Base-by-base conservation (phyloP, 2,113 vertebrate species). In the Microcebus murinus region DNA sequence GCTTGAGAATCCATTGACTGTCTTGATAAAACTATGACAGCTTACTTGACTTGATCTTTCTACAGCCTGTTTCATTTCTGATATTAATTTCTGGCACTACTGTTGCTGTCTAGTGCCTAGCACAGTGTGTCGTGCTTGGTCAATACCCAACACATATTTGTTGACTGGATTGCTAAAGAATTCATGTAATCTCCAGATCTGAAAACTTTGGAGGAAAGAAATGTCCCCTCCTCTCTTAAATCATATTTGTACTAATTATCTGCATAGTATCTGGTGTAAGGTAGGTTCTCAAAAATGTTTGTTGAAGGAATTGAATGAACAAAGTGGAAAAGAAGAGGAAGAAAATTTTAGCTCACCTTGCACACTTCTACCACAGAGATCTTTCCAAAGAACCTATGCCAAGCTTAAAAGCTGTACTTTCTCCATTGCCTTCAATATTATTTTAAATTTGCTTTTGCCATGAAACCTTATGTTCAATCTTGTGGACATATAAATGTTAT, bases 131-230 rank as follows among this genome's bases (percentile, higher is more conserved):
- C 2, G 20, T 34, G 29, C 31, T 50, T 84, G 89, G 20, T 25
- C 39, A 92, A 89, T 2, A 45, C 29, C 81, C 67, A 42, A n/a
- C 48, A 82, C 9, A 6, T 50, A 55, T 57, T 95, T 95, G 17
- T 42, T 73, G 74, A 87, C 29, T 63, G n/a, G 7, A 50, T 67
- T 83, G 17, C 70, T 95, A 14, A 52, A 94, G 48, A 73, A 67
- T 57, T 63, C 15, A 18, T 73, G 18, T 85, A n/a, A 63, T 65
- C 14, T 81, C 34, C 31, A 76, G 29, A 67, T 63, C n/a, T 91
- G 77, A 91, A 93, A 96, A 91, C 55, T 57, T 20, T 87, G 25
- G 77, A 87, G 77, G 61, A 74, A 87, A 11, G 59, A 48, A 97
- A 71, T 42, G 65, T 42, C 74, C 23, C 61, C 20, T 80, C 1